Evolutionary conservation across 2,113 vertebrate species (phyloP), one percentile per base, ranked within the genome.

Genomic region (Equus przewalskii): DNA sequence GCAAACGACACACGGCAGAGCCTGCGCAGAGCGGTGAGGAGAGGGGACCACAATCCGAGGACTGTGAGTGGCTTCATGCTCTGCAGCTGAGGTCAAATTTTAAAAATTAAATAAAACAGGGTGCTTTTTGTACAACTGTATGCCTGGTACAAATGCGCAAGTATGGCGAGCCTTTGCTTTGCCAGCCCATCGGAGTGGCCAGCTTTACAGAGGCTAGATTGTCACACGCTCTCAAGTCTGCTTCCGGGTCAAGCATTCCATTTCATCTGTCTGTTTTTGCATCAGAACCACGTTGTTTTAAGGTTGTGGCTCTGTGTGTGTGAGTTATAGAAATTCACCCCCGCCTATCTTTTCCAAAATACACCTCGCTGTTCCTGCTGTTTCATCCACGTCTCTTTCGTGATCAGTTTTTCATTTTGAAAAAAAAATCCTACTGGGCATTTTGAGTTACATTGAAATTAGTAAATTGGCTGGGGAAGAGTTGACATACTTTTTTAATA

Each of bases 401-500:
- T 72, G 86, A 67, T 88, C 73, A 41, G 24, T 19, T 82, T 91
- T 95, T 95, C 33, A 16, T 49, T 87, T 88, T 18, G 54, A 58
- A 67, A 95, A 49, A 69, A 90, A 69, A 44, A 58, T 69, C 46
- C 56, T 41, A 69, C 33, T 22, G n/a, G 30, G 21, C 12, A 62
- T 67, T 92, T 86, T 58, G 62, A 96, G 79, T 73, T 67, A 58
- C 5, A 65, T 79, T 75, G 79, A 49, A 89, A 67, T 75, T 64
- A 95, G 51, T 44, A 75, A 89, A 65, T 65, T 86, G 49, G 67
- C 22, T 54, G 22, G 76, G 60, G 30, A 54, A 88, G 13, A 92
- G 6, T 44, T 58, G 36, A 49, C 26, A 76, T 22, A 30, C 60
- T 14, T 93, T 60, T 73, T 88, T 67, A 56, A 65, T 73, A 67